Conservation (phyloP, 2,797 vertebrate genomes). For the Scomberomorus guttatus region DNA sequence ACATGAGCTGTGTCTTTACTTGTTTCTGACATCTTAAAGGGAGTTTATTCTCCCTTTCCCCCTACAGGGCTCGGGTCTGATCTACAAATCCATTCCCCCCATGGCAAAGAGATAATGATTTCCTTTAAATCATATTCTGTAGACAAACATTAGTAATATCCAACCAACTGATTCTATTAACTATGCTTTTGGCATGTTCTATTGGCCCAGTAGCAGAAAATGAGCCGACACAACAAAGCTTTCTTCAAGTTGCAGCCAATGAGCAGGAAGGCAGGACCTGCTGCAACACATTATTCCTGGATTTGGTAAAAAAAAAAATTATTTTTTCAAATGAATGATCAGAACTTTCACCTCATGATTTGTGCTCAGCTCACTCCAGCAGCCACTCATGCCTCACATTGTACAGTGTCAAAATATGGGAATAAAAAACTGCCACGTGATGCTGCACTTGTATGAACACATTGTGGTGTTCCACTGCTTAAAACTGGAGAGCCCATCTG, state of each 20-base stretch:
- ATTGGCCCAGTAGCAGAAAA: slow-evolving; percentile 13
- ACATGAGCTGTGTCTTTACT: neutral
- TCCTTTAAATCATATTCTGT: slow-evolving; percentile 5
- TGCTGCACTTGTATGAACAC: neutral
- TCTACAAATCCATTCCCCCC: neutral
- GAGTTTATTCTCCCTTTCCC: slow-evolving; percentile 3
- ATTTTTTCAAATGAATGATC: neutral
- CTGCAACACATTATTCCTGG: slow-evolving; percentile 17
- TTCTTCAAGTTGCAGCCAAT: neutral
- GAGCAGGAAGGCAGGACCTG: neutral
- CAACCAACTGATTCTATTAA: neutral
- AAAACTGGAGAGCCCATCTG: neutral
- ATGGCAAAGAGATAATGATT: slow-evolving; percentile 9
- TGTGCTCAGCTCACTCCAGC: slow-evolving; percentile 28
- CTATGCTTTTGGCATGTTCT: slow-evolving; percentile 21
- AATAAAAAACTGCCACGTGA: slow-evolving; percentile 36
- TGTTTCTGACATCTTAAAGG: neutral
- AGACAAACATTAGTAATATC: slow-evolving; percentile 10
- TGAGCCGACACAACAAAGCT: slow-evolving; percentile 20
- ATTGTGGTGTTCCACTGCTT: neutral
- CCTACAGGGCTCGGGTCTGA: neutral
- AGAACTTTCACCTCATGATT: slow-evolving; percentile 11
- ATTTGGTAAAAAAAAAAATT: slow-evolving; percentile 27
- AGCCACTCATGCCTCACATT: slow-evolving; percentile 12
- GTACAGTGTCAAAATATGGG: slow-evolving; percentile 24